Conservation (phyloP, 2,888 invertebrate genomes). For the Aproaerema taeniolella region DNA sequence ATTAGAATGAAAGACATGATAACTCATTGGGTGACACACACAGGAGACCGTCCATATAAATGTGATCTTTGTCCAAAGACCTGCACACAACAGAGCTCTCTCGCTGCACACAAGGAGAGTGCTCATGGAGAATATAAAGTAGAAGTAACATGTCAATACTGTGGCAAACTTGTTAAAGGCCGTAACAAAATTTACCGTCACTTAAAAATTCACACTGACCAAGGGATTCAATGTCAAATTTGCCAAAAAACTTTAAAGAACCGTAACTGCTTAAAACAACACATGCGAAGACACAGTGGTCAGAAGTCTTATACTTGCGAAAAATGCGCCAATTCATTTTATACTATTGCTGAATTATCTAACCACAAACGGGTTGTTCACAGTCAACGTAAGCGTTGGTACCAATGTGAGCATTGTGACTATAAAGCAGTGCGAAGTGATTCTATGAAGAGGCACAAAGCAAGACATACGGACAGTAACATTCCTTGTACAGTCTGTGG, state of each 20-base stretch:
- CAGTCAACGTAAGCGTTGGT: slow-evolving; percentile 28
- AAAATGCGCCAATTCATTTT: slow-evolving; percentile 49
- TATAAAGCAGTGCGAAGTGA: slow-evolving; percentile 32
- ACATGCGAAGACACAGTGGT: slow-evolving; percentile 50
- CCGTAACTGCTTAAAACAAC: slow-evolving; percentile 28
- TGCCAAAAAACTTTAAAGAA: slow-evolving; percentile 40
- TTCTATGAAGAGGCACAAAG: slow-evolving; percentile 37
- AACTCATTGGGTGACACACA: slow-evolving; percentile 43
- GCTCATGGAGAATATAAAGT: slow-evolving; percentile 37
- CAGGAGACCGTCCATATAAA: slow-evolving; percentile 43
- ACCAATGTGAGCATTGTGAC: slow-evolving; percentile 44
- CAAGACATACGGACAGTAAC: slow-evolving; percentile 39
- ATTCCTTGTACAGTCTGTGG: slow-evolving; percentile 48
- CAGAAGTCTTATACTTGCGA: slow-evolving; percentile 50
- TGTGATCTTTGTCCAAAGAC: slow-evolving; percentile 43
- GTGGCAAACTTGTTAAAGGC: slow-evolving; percentile 50
- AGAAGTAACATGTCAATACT: slow-evolving; percentile 49
- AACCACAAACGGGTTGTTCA: slow-evolving; percentile 47
- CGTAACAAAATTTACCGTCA: slow-evolving; percentile 43
- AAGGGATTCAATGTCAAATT: slow-evolving; percentile 33
- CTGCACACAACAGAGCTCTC: slow-evolving; percentile 46
- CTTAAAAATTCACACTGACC: slow-evolving; percentile 33
- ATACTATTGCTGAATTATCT: slow-evolving; percentile 42
- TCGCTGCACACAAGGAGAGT: slow-evolving; percentile 44
- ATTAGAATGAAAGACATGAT: slow-evolving; percentile 41